A percentile compares a stretch with the other conserved stretches of the same genome.
phyloP scores from a whole-genome alignment of 2,888 invertebrate genomes.

The Diarsia rubi region DNA sequence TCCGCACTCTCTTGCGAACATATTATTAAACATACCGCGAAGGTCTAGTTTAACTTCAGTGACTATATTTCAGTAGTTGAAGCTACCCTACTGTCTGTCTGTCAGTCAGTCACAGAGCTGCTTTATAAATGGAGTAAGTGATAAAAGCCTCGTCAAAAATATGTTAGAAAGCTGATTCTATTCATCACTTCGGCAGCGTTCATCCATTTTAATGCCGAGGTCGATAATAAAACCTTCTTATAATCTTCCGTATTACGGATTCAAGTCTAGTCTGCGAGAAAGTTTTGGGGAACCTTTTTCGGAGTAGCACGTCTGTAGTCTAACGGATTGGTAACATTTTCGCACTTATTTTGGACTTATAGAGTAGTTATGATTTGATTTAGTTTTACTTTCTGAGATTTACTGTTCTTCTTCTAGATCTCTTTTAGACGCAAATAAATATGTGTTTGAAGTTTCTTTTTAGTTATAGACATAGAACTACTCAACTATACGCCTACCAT shows the following conservation, averaged over 20 bases:
- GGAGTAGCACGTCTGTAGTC: constrained; percentile 30
- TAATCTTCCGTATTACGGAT: constrained; percentile 55
- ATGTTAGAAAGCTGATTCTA: constrained; percentile 18
- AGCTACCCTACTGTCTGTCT: not conserved
- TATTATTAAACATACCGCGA: not conserved
- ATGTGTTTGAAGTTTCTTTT: not conserved
- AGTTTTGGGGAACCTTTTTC: constrained; percentile 55
- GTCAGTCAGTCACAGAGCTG: not conserved
- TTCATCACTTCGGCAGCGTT: constrained; percentile 17
- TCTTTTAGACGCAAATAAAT: not conserved
- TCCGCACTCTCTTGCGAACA: not conserved
- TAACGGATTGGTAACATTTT: constrained; percentile 34
- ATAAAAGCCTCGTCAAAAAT: constrained; percentile 22
- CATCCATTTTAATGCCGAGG: constrained; percentile 35
- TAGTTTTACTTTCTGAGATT: constrained; percentile 22
- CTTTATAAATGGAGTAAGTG: not conserved
- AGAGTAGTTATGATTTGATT: constrained; percentile 39
- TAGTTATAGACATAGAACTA: too few species aligned
- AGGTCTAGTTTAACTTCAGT: not conserved
- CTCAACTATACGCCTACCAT: too few species aligned
- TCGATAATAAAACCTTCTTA: constrained; percentile 55
- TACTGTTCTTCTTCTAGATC: not conserved
- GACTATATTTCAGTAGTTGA: not conserved
- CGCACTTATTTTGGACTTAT: constrained; percentile 43
- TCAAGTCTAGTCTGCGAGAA: constrained; percentile 54